Percentiles rank a stretch among this genome's conserved stretches.
Evolutionary conservation across 2,888 invertebrate genomes (phyloP).

Genomic region (Pediacus dermestoides): DNA sequence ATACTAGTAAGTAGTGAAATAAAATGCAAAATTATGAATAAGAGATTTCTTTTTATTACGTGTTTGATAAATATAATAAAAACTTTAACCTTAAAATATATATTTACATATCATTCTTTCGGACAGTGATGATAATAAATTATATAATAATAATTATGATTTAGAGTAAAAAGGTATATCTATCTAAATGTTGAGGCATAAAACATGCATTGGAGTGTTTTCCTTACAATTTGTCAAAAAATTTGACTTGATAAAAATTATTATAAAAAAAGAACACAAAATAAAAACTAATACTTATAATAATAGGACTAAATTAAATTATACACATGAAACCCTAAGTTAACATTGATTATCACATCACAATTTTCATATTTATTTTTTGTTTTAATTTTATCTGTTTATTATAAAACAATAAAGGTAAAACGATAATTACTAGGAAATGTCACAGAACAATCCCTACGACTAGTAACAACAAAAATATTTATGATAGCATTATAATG

Average conservation of each 20-base stretch:
- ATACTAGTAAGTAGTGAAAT: too few relatives aligned
- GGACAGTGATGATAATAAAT: constrained; percentile 5
- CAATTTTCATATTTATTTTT: constrained; percentile 16
- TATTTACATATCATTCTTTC: constrained; percentile 3
- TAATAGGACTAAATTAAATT: constrained; percentile 13
- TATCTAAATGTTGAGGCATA: constrained; percentile 23
- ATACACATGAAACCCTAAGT: constrained; percentile 6
- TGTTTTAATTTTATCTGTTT: too few relatives aligned
- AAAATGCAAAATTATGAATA: too few relatives aligned
- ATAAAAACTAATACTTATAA: constrained; percentile 18
- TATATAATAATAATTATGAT: background rate
- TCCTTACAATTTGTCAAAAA: constrained; percentile 38
- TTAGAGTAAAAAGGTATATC: constrained; percentile 22
- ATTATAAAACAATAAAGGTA: too few relatives aligned
- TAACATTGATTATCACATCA: constrained; percentile 28
- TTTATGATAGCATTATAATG: too few relatives aligned
- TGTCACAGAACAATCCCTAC: too few relatives aligned
- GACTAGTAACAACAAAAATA: too few relatives aligned
- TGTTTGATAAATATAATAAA: constrained; percentile 9
- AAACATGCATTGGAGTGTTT: constrained; percentile 41
- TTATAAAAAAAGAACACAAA: too few relatives aligned
- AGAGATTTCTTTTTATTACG: too few relatives aligned
- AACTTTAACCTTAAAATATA: constrained; percentile 5
- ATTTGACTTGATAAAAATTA: constrained; percentile 18
- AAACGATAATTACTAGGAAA: too few relatives aligned